Evolutionary conservation across 1,140 invertebrate species (phyloP), one percentile per base, ranked within the genome.

Genomic region (Macrotrachela quadricornifera): DNA sequence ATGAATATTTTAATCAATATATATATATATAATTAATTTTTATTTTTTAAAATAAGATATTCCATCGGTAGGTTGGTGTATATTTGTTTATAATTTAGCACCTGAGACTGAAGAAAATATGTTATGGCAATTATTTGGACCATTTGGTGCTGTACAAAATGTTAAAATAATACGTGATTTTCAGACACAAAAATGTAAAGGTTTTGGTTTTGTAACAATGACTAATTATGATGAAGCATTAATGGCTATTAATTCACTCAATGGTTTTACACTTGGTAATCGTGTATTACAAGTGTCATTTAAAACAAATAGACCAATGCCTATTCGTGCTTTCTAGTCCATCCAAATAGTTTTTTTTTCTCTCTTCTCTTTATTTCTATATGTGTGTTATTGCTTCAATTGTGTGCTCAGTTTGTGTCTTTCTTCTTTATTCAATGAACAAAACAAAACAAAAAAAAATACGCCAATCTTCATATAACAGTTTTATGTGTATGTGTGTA

Each of bases 181-280:
- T 63, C 84, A 92, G 71, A 92, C 90, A 56, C 90, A 92, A 74
- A 96, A 96, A 73, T 96, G 92, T 78, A 96, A 95, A 73, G 92
- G 92, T 60, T 96, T 94, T 70, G 92, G 88, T n/a, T 95, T 96
- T 71, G 90, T 99, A 55, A 95, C 88, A 51, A 97, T 97, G 92
- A 94, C 87, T 62, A 94, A 95, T 71, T 96, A 96, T 73, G 90
- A 96, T 69, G 91, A 96, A 68, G 88, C 91, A 13, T 79, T 92
- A 21, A 81, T 91, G 56, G 91, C 92, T 50, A 96, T 97, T 62
- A 86, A 91, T 70, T 87, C 85, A 57, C 77, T 97, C 54, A 96
- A 97, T 72, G 91, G 91, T 49, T 95, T 92, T 73, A 88, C 85
- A 57, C 77, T 97, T 59, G 88, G 87, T 62, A 94, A 92, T 73